These are phyloP conservation scores for Myrmophylax atrothorax DNA, from an alignment of 2,113 vertebrate species.

Conservation along the genomic window DNA sequence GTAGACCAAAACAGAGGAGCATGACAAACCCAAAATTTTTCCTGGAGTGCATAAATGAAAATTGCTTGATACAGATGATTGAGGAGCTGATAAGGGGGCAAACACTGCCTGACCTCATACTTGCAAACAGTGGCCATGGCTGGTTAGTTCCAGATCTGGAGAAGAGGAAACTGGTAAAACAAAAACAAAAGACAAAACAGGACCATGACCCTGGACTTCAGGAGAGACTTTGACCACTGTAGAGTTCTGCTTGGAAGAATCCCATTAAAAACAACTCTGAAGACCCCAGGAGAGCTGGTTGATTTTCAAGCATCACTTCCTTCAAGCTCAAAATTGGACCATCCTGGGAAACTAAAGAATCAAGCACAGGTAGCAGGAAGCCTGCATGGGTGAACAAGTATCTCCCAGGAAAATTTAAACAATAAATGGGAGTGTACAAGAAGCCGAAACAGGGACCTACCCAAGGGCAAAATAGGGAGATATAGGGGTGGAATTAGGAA, in stretches of 20 bases:
- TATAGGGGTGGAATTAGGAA: not conserved
- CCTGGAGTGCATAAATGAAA: not conserved
- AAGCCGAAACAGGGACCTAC: not conserved
- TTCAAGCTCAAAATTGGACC: not conserved
- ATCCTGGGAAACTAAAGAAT: not conserved
- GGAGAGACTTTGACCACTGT: not conserved
- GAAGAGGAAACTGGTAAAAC: not conserved
- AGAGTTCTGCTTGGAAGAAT: not conserved
- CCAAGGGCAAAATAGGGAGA: not conserved
- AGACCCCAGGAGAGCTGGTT: not conserved
- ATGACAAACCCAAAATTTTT: not conserved
- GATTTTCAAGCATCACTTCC: not conserved
- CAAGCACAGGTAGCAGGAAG: not conserved
- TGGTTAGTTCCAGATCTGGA: not conserved
- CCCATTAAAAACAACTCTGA: not conserved
- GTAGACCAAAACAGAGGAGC: not conserved
- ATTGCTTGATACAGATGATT: accelerated
- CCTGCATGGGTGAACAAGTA: not conserved
- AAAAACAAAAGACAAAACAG: accelerated
- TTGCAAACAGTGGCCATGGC: not conserved
- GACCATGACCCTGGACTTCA: not conserved
- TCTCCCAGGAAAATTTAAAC: not conserved
- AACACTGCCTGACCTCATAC: not conserved
- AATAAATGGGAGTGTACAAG: accelerated
- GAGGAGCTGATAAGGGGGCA: not conserved